Evolutionary conservation across 2,797 vertebrate species (phyloP).

Genomic region (Pampus argenteus): DNA sequence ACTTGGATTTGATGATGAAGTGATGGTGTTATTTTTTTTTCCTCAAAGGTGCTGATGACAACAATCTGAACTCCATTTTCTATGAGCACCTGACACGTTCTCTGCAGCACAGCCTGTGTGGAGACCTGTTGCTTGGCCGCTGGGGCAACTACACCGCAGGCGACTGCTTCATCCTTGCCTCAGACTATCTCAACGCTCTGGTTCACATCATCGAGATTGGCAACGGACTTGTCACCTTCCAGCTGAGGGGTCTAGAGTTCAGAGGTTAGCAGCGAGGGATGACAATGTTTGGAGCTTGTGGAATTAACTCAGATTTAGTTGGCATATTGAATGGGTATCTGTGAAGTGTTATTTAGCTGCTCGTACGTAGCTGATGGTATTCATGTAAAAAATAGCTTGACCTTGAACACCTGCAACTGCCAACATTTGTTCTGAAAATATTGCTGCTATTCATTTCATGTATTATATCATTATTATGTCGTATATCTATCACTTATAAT

Average conservation of each 20-base stretch:
- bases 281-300: slow-evolving; percentile 8
- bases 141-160: slow-evolving; percentile 98
- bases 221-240: slow-evolving; percentile 97
- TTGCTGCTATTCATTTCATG: background rate
- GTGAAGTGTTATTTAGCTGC: too few species aligned
- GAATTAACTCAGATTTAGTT: slow-evolving; percentile 16
- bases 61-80: slow-evolving; percentile 99
- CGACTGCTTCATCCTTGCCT: slow-evolving; percentile 99
- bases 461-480: too few species aligned
- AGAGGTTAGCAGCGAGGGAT: slow-evolving; percentile 87
- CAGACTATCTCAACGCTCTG: slow-evolving; percentile 99
- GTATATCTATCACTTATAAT: too few species aligned
- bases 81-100: slow-evolving; percentile 98
- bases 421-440: too few species aligned
- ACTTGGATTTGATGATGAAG: background rate
- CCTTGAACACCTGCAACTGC: too few species aligned
- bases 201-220: slow-evolving; percentile 99
- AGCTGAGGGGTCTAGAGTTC: slow-evolving; percentile 97
- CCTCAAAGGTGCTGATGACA: slow-evolving; percentile 93
- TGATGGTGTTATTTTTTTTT: background rate
- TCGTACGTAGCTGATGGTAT: too few species aligned
- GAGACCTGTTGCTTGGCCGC: slow-evolving; percentile 94
- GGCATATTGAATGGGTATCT: background rate
- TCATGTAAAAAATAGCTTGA: background rate
- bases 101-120: slow-evolving; percentile 97